Evolutionary conservation across 2,888 invertebrate genomes (phyloP).

Genomic region (Drosophila leonis): DNA sequence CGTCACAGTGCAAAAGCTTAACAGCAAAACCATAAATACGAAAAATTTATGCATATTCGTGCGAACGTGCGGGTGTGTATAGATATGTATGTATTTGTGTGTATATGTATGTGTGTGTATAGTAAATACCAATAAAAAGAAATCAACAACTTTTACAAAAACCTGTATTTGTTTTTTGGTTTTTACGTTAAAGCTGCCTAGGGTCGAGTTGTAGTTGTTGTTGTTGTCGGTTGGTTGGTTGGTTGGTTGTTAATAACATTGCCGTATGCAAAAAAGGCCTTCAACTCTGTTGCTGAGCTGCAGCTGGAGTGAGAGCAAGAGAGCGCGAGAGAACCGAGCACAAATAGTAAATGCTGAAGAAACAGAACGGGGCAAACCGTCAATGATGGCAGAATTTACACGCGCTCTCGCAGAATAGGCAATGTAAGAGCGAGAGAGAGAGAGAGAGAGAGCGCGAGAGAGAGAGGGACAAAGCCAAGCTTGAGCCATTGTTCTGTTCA

Average conservation of each 20-base stretch:
- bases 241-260: slow-evolving; percentile 50
- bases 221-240: too few species aligned
- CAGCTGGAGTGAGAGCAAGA: slow-evolving; percentile 21
- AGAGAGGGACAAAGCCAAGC: slow-evolving; percentile 18
- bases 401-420: slow-evolving; percentile 3
- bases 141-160: slow-evolving; percentile 58
- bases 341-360: not conserved
- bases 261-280: slow-evolving; percentile 74
- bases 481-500: slow-evolving; percentile 53
- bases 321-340: slow-evolving; percentile 3
- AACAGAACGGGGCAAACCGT: not conserved
- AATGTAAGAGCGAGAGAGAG: not conserved
- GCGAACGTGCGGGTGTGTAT: slow-evolving; percentile 8
- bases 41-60: slow-evolving; percentile 9
- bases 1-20: slow-evolving; percentile 33
- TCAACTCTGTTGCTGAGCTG: slow-evolving; percentile 66
- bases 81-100: too few species aligned
- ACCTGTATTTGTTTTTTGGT: slow-evolving; percentile 43
- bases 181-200: slow-evolving; percentile 37
- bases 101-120: slow-evolving; percentile 20
- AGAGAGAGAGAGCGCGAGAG: not conserved
- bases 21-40: slow-evolving; percentile 10
- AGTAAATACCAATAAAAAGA: slow-evolving; percentile 46
- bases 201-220: slow-evolving; percentile 24
- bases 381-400: slow-evolving; percentile 17